Percentiles rank a stretch among this genome's conserved stretches.
These are phyloP conservation scores for Pteropus alecto DNA, from an alignment of 2,113 vertebrate species.

Conservation along the genomic window DNA sequence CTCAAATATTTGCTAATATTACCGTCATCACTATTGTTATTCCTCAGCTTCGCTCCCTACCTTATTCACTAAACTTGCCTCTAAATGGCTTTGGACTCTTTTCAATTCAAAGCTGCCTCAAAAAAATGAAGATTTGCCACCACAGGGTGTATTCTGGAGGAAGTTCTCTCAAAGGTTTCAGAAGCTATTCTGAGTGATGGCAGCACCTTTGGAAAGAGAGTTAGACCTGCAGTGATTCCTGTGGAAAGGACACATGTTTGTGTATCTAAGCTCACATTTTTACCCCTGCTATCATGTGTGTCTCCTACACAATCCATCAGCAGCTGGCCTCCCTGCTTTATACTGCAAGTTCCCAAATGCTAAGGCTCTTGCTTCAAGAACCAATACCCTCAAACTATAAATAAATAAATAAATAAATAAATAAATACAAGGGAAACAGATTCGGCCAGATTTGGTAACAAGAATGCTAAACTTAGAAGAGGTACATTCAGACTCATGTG, in stretches of 20 bases:
- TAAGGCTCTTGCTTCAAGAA: neutral
- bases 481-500: neutral
- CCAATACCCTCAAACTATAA: neutral
- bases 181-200: neutral
- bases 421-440: neutral
- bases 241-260: accelerated
- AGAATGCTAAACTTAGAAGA: neutral
- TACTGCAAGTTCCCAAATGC: neutral
- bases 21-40: neutral
- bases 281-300: neutral
- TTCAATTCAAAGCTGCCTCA: neutral
- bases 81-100: neutral
- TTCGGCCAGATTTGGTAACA: neutral
- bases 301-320: accelerated
- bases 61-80: neutral
- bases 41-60: too few relatives aligned
- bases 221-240: accelerated
- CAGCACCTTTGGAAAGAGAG: neutral
- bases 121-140: neutral
- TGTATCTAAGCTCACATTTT: neutral
- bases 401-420: neutral
- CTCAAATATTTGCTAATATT: neutral
- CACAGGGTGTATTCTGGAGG: neutral
- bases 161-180: neutral
- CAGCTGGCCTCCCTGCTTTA: neutral